Percentiles rank a stretch among this genome's conserved stretches.
Conservation (phyloP, 92 coral and sea anemone genomes). For the Parazoanthus swiftii region DNA sequence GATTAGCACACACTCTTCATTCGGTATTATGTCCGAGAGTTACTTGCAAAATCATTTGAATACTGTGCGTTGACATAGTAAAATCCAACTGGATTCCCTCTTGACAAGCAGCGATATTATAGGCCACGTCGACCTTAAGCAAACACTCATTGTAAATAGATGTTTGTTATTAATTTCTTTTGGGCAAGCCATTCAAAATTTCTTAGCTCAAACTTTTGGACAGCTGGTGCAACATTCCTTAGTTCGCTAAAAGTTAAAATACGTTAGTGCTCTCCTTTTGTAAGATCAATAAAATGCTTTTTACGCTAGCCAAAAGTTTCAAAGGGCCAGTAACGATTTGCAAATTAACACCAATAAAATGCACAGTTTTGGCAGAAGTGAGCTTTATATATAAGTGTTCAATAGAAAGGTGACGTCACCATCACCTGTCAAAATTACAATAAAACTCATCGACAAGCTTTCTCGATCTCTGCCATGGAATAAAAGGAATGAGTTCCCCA, state of each 20-base stretch:
- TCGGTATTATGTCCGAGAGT: conserved; percentile 20
- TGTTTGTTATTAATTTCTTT: conserved; percentile 70
- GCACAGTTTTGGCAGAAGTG: conserved; percentile 34
- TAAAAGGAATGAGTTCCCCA: not conserved
- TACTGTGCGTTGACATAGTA: conserved; percentile 68
- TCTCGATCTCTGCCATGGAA: not conserved
- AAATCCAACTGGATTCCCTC: conserved; percentile 74
- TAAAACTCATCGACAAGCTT: conserved; percentile 4
- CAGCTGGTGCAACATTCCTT: conserved; percentile 34
- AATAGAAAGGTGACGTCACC: conserved; percentile 25
- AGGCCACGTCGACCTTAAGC: conserved; percentile 60
- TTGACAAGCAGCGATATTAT: conserved; percentile 62
- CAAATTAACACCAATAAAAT: conserved; percentile 22
- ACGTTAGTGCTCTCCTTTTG: not conserved
- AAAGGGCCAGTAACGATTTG: not conserved
- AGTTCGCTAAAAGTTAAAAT: not conserved
- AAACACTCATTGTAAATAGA: conserved; percentile 67
- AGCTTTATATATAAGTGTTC: conserved; percentile 19
- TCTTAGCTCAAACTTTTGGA: conserved; percentile 26
- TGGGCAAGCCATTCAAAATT: conserved; percentile 33
- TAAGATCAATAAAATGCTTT: not conserved
- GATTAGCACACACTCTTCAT: conserved; percentile 18
- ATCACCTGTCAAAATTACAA: conserved; percentile 29
- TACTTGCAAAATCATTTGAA: conserved; percentile 66
- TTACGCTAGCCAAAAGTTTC: not conserved